Evolutionary conservation across 2,113 vertebrate species (phyloP), one percentile per base, ranked within the genome.

Genomic region (Tachysurus vachellii): DNA sequence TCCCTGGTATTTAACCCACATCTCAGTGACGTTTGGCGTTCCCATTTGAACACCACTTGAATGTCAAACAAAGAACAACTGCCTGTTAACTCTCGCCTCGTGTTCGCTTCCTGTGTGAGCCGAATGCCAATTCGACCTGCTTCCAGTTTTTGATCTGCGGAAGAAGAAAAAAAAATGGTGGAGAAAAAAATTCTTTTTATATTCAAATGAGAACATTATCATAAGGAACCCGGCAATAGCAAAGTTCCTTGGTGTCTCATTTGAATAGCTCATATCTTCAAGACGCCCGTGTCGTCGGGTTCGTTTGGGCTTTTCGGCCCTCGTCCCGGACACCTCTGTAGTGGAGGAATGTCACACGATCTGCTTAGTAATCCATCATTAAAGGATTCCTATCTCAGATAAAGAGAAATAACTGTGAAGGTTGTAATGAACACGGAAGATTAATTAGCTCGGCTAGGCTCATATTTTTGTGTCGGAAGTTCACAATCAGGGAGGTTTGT

Each of bases 191-290:
- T 93, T 93, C 93, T 93, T 95, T 96, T 96, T 93, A 95, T 94
- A 95, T 95, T 95, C 92, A 94, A 95, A 95, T 95, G 93, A 95
- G 94, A 92, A 94, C 92, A 95, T 95, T 95, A 95, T 94, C 95
- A 95, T 94, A 94, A 95, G 93, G 95, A 94, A 93, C 91, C 91
- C 91, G 42, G 92, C 93, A 91, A 87, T 94, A 91, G 92, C 91
- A 93, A 86, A 93, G 93, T 94, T 93, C 92, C 93, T 95, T 93
- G 93, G 92, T 91, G 88, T 93, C 94, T 96, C 92, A 95, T 95
- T 95, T 95, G 91, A 95, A 95, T 95, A 94, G 92, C 92, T 95
- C 90, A 95, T 94, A 95, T 96, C 95, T 96, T 94, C 93, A 94
- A 95, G 95, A 95, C 93, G 91, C 89, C 82, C 42, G 89, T 93